A percentile compares a stretch with the other conserved stretches of the same genome.
Evolutionary conservation across 2,797 vertebrate genomes (phyloP).

Genomic region (Oryzias dopingdopingensis): DNA sequence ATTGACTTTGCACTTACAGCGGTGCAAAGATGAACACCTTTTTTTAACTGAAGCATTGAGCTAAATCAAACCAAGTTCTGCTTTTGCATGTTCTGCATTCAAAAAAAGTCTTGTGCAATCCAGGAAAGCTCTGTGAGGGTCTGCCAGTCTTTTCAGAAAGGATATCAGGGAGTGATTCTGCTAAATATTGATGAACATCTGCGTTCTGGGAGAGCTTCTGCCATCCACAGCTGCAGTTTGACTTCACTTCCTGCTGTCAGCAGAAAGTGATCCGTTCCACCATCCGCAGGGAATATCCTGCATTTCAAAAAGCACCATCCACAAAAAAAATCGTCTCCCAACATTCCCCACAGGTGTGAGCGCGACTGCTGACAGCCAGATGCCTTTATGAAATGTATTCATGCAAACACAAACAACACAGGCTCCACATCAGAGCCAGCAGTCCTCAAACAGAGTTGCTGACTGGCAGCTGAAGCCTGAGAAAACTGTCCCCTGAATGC

Average conservation of each 20-base stretch:
- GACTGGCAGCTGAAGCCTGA: slow-evolving; percentile 31
- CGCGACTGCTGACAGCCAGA: slow-evolving; percentile 34
- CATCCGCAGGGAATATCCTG: slow-evolving; percentile 33
- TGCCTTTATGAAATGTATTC: slow-evolving; percentile 15
- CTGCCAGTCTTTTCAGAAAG: slow-evolving; percentile 21
- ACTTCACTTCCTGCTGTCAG: slow-evolving; percentile 38
- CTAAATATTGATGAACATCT: slow-evolving; percentile 55
- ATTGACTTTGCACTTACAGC: too few relatives aligned
- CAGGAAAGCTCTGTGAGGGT: slow-evolving; percentile 15
- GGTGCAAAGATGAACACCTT: not conserved
- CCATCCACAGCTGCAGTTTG: slow-evolving; percentile 8
- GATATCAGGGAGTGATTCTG: slow-evolving; percentile 22
- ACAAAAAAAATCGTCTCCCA: slow-evolving; percentile 23
- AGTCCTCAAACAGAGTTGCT: slow-evolving; percentile 18
- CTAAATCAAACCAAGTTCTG: too few relatives aligned
- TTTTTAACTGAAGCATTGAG: not conserved
- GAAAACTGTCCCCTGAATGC: slow-evolving; percentile 21
- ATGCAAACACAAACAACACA: not conserved
- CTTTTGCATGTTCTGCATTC: too few relatives aligned
- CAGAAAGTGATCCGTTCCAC: slow-evolving; percentile 20
- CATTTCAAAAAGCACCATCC: slow-evolving; percentile 30
- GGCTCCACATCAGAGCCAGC: slow-evolving; percentile 11
- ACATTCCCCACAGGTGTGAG: slow-evolving; percentile 29
- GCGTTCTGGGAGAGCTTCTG: slow-evolving; percentile 12
- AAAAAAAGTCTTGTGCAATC: slow-evolving; percentile 16